Evolutionary conservation across 2,797 vertebrate species (phyloP), one percentile per base, ranked within the genome.

Genomic region (Microchirus variegatus): DNA sequence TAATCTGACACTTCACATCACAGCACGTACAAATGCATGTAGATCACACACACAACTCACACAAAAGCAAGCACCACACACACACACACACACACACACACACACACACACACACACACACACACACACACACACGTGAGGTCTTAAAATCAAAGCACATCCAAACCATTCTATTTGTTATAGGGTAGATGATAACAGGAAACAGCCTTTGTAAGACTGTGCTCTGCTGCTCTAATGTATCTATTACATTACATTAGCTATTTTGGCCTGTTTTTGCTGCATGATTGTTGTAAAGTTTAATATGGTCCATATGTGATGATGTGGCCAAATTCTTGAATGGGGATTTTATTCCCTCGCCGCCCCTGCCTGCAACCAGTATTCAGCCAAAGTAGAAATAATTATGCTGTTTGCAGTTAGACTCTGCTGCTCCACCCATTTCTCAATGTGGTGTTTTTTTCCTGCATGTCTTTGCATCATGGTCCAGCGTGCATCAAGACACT

Each of bases 1-100:
- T 71, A 69, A 80, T 76, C 78, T 74, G 73, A 73, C 60, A 61
- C 52, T 45, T 74, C 37, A 36, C 44, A 66, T 73, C 74, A 58
- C 53, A 44, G 36, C 63, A 48, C 37, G 70, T 14, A 12, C 43
- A 19, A 9, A 18, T 19, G 12, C 22, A n/a, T 31, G 31, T 6
- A 31, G 31, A 1, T 31, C 54, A 40, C 49, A 17, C n/a, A 18
- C 26, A 17, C 10, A 44, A 52, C 26, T 43, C 53, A 58, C 18
- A 5, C 18, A 36, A 5, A 42, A 42, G 48, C 47, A 31, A 17
- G 12, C 19, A 15, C 49, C 31, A 3, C 17, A 60, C 12, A 50
- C 53, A 56, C 16, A 19, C 13, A 9, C 42, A 6, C 35, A 2
- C 42, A 1, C n/a, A n/a, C n/a, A n/a, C n/a, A n/a, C n/a, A n/a